Conservation (phyloP, 2,113 vertebrate genomes). For the Campylomormyrus numenius region DNA sequence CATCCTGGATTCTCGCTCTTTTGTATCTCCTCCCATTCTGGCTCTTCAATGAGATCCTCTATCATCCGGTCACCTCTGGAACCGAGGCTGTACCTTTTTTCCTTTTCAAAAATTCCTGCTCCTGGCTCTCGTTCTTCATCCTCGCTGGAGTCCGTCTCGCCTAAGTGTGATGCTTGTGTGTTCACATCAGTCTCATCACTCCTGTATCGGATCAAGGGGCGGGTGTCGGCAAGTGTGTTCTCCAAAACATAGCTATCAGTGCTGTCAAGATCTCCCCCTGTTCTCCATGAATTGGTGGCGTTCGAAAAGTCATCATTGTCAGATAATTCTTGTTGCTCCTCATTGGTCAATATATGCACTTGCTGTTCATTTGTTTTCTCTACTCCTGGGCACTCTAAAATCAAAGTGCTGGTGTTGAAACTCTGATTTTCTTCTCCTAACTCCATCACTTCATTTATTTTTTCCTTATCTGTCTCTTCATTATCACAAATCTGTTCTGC, state of each 20-base stretch:
- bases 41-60: slow-evolving; percentile 61
- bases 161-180: slow-evolving; percentile 47
- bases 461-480: slow-evolving; percentile 13
- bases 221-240: slow-evolving; percentile 62
- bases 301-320: slow-evolving; percentile 49
- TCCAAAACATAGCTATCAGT: slow-evolving; percentile 61
- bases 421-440: slow-evolving; percentile 31
- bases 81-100: slow-evolving; percentile 20
- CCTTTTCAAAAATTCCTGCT: slow-evolving; percentile 38
- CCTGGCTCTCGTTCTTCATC: slow-evolving; percentile 45
- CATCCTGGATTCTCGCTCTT: slow-evolving; percentile 37
- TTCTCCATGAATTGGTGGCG: slow-evolving; percentile 55
- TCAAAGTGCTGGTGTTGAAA: slow-evolving; percentile 18
- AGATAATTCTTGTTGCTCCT: not conserved
- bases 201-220: slow-evolving; percentile 61
- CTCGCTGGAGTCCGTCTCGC: slow-evolving; percentile 50
- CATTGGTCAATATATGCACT: not conserved
- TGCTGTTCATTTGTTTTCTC: not conserved
- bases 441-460: not conserved
- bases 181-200: slow-evolving; percentile 58
- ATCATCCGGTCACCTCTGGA: slow-evolving; percentile 58
- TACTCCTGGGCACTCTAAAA: not conserved
- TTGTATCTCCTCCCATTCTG: slow-evolving; percentile 41
- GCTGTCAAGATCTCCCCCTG: slow-evolving; percentile 46
- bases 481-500: not conserved